A percentile compares a stretch with the other conserved stretches of the same genome.
phyloP scores from a whole-genome alignment of 2,888 invertebrate genomes.

The Abrostola tripartita region DNA sequence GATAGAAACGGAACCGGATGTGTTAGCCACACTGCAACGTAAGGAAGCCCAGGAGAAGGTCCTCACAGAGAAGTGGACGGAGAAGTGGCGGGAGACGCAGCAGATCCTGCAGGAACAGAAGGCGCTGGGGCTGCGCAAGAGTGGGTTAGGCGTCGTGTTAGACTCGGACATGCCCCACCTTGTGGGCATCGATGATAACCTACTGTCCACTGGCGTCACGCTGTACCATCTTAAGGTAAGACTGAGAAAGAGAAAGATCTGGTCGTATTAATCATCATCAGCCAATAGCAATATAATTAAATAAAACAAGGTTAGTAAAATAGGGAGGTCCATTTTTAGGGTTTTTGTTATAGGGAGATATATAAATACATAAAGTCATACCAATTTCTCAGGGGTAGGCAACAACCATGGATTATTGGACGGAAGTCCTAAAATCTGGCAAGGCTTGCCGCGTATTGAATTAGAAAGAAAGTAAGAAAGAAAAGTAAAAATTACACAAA shows the following conservation, averaged over 20 bases:
- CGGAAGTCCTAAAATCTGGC: too few relatives aligned
- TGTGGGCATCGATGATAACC: constrained; percentile 96
- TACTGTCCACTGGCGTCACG: constrained; percentile 96
- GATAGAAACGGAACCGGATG: constrained; percentile 88
- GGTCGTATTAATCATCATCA: too few relatives aligned
- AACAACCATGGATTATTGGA: too few relatives aligned
- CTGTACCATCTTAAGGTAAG: constrained; percentile 94
- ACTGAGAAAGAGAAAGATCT: not conserved
- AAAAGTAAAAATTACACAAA: too few relatives aligned
- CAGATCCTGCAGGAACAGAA: constrained; percentile 96
- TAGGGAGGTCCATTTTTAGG: not conserved
- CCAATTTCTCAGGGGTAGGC: too few relatives aligned
- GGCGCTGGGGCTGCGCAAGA: constrained; percentile 95
- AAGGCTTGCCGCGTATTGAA: too few relatives aligned
- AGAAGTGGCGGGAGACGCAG: constrained; percentile 97
- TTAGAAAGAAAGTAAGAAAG: too few relatives aligned
- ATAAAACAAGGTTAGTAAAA: too few relatives aligned
- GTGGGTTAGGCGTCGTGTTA: constrained; percentile 95
- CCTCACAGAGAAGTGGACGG: constrained; percentile 97
- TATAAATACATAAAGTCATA: too few relatives aligned
- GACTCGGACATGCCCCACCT: constrained; percentile 97
- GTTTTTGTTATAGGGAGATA: too few relatives aligned
- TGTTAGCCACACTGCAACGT: constrained; percentile 95
- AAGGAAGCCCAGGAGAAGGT: constrained; percentile 97
- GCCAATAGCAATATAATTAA: too few relatives aligned